phyloP scores from a whole-genome alignment of 2,797 vertebrate species.

The Bovichtus diacanthus region DNA sequence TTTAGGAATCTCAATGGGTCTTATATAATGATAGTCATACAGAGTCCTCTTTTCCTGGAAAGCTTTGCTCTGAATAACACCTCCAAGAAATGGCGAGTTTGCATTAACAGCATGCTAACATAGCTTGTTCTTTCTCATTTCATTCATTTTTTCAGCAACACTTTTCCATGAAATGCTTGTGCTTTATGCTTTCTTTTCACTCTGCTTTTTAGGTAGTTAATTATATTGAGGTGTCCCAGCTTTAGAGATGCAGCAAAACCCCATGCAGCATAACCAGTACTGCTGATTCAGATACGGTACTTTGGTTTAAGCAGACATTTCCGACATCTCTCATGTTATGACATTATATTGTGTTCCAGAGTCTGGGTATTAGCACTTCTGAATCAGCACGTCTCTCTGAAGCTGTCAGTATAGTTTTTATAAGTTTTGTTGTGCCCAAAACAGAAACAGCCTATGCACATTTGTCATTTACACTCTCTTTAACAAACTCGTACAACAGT shows the following conservation, averaged over 20 bases:
- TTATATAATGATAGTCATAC: neutral
- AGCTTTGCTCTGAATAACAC: slow-evolving; percentile 14
- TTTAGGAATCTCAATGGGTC: neutral
- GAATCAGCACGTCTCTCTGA: neutral
- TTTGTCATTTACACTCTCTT: slow-evolving; percentile 8
- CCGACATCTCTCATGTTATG: slow-evolving; percentile 8
- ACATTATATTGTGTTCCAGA: neutral
- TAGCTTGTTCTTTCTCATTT: slow-evolving; percentile 51
- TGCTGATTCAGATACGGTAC: slow-evolving; percentile 17
- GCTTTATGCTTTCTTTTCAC: slow-evolving; percentile 40
- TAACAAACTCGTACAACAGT: slow-evolving; percentile 1
- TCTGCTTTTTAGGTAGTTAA: slow-evolving; percentile 17
- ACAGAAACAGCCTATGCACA: slow-evolving; percentile 8
- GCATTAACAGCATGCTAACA: slow-evolving; percentile 66
- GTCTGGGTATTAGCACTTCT: slow-evolving; percentile 8
- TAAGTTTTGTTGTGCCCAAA: slow-evolving; percentile 3
- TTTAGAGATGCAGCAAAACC: slow-evolving; percentile 27
- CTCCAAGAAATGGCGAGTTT: slow-evolving; percentile 38
- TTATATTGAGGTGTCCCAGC: neutral
- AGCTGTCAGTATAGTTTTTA: neutral
- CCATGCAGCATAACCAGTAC: slow-evolving; percentile 1
- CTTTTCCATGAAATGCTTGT: slow-evolving; percentile 46
- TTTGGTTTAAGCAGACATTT: slow-evolving; percentile 34
- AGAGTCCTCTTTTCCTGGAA: slow-evolving; percentile 2
- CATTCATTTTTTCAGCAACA: slow-evolving; percentile 36